phyloP scores from a whole-genome alignment of 2,797 vertebrate genomes.

The Coilia nasus region DNA sequence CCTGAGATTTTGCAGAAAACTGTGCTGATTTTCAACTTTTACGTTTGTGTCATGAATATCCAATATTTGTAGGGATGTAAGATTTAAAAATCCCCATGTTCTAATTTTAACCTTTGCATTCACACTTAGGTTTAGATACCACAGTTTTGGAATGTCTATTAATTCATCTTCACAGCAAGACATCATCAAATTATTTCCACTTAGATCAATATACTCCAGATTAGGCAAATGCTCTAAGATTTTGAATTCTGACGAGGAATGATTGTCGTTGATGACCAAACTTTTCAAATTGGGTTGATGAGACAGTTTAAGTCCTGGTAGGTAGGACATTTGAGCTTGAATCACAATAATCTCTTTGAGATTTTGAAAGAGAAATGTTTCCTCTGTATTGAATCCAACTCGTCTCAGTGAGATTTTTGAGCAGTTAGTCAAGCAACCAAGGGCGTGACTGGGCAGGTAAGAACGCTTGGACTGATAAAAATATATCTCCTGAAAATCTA shows the following conservation, averaged over 20 bases:
- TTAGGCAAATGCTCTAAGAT: slow-evolving; percentile 43
- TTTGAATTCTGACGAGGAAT: not conserved
- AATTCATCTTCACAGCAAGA: slow-evolving; percentile 18
- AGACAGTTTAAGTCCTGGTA: slow-evolving; percentile 36
- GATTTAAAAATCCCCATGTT: slow-evolving; percentile 47
- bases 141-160: slow-evolving; percentile 54
- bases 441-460: slow-evolving; percentile 51
- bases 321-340: not conserved
- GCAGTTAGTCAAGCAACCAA: slow-evolving; percentile 32
- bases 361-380: slow-evolving; percentile 25
- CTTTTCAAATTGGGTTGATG: slow-evolving; percentile 42
- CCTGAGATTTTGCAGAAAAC: slow-evolving; percentile 31
- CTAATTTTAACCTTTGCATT: slow-evolving; percentile 64
- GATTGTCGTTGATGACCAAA: slow-evolving; percentile 27
- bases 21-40: not conserved
- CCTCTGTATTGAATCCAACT: not conserved
- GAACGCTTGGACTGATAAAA: not conserved
- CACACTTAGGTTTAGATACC: slow-evolving; percentile 73
- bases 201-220: slow-evolving; percentile 71
- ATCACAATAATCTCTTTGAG: slow-evolving; percentile 44
- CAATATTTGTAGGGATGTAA: slow-evolving; percentile 37
- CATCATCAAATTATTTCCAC: slow-evolving; percentile 61
- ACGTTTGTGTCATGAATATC: slow-evolving; percentile 44
- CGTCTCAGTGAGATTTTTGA: slow-evolving; percentile 41
- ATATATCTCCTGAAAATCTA: slow-evolving; percentile 69